Percentiles rank a stretch among this genome's conserved stretches.
phyloP scores from a whole-genome alignment of 1,140 invertebrate species.

The Lordiphosa stackelbergi region DNA sequence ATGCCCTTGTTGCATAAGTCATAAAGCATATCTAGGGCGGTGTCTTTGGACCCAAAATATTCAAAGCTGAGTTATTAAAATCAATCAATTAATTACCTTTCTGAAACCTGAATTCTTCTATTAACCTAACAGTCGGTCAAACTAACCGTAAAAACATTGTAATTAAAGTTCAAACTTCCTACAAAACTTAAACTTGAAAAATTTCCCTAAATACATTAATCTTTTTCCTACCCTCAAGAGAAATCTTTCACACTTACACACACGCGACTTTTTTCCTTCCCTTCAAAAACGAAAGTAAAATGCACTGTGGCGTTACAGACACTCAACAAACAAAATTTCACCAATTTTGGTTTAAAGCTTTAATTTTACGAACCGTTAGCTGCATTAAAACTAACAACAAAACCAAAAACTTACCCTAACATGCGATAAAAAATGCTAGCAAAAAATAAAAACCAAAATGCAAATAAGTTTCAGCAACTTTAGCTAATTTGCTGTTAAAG shows the following conservation, averaged over 20 bases:
- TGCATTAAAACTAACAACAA: conserved; percentile 39
- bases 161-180: no score
- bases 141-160: no score
- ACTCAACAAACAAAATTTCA: conserved; percentile 25
- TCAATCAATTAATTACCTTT: no score
- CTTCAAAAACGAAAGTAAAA: conserved; percentile 35
- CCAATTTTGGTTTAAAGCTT: conserved; percentile 36
- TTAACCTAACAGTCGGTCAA: no score
- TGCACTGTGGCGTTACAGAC: conserved; percentile 44
- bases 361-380: conserved; percentile 45
- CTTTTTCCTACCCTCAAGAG: background rate
- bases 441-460: conserved; percentile 33
- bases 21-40: no score
- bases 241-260: background rate
- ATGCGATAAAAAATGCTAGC: conserved; percentile 26
- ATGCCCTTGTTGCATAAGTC: no score
- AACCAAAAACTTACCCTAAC: conserved; percentile 21
- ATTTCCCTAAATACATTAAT: no score
- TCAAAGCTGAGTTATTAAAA: no score
- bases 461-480: conserved; percentile 43
- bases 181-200: no score
- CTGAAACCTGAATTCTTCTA: no score
- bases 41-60: no score
- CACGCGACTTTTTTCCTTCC: conserved; percentile 20
- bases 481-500: conserved; percentile 38